Conservation (phyloP, 2,888 invertebrate genomes). For the Tipula confusa region DNA sequence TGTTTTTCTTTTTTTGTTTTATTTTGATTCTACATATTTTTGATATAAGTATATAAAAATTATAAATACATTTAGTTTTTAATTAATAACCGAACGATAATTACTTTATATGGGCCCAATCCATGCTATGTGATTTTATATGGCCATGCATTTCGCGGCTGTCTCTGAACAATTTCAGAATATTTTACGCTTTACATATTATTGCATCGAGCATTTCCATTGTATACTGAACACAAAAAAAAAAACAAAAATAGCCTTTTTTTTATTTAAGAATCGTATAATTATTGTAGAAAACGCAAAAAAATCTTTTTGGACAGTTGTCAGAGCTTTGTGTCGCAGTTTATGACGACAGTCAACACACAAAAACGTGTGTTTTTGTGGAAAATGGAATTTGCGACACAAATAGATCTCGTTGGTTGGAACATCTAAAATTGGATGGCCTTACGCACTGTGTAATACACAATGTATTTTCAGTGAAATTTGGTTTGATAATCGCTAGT, state of each 20-base stretch:
- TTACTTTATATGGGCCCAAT: constrained; percentile 9
- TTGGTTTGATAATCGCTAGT: neutral
- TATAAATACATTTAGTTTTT: neutral
- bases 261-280: neutral
- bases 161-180: neutral
- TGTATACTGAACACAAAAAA: neutral
- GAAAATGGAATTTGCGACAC: constrained; percentile 25
- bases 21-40: neutral
- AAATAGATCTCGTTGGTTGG: neutral
- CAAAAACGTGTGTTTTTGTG: neutral
- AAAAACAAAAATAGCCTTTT: neutral
- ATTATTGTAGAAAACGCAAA: neutral
- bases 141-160: neutral
- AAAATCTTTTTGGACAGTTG: constrained; percentile 9
- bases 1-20: neutral
- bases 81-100: neutral
- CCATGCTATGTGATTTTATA: neutral
- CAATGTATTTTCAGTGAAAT: neutral
- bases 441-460: neutral
- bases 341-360: neutral
- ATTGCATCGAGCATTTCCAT: neutral
- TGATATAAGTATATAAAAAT: neutral
- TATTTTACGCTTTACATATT: neutral
- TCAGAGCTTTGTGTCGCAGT: constrained; percentile 9
- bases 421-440: neutral